Percentiles rank a stretch among this genome's conserved stretches.
phyloP scores from a whole-genome alignment of 2,797 vertebrate species.

The Geotrypetes seraphini region DNA sequence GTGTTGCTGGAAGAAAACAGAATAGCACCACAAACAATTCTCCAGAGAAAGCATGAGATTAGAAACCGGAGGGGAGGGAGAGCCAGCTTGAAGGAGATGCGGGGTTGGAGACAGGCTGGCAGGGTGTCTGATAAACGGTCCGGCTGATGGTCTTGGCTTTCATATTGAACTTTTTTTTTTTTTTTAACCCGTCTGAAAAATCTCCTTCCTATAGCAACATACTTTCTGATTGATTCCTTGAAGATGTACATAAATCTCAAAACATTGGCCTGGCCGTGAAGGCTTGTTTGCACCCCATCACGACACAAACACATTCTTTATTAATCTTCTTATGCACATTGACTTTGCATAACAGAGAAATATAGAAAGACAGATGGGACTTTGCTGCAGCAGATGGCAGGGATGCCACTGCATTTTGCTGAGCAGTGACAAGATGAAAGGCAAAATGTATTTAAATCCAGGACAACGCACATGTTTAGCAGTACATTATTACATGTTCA shows the following conservation, averaged over 20 bases:
- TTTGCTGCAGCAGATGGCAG: conserved; percentile 27
- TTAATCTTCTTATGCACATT: conserved; percentile 6
- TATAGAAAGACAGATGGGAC: conserved; percentile 29
- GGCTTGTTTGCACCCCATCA: neutral
- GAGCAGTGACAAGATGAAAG: conserved; percentile 22
- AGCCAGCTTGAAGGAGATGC: too few relatives aligned
- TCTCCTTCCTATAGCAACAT: too few relatives aligned
- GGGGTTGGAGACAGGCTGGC: too few relatives aligned
- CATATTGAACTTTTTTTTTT: too few relatives aligned
- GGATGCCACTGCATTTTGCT: conserved; percentile 35
- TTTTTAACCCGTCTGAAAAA: too few relatives aligned
- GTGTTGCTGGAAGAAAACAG: too few relatives aligned
- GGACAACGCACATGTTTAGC: neutral
- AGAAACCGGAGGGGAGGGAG: too few relatives aligned
- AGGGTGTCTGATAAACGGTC: too few relatives aligned
- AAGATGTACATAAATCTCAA: neutral
- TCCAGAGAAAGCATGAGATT: too few relatives aligned
- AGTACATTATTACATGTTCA: neutral
- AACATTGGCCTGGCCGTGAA: neutral
- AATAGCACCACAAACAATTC: too few relatives aligned
- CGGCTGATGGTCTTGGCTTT: too few relatives aligned
- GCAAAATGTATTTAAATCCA: conserved; percentile 16
- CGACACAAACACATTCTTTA: neutral
- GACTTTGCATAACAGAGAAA: neutral
- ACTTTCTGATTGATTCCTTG: too few relatives aligned